Conservation (phyloP, 2,113 vertebrate species). For the Elephas maximus region DNA sequence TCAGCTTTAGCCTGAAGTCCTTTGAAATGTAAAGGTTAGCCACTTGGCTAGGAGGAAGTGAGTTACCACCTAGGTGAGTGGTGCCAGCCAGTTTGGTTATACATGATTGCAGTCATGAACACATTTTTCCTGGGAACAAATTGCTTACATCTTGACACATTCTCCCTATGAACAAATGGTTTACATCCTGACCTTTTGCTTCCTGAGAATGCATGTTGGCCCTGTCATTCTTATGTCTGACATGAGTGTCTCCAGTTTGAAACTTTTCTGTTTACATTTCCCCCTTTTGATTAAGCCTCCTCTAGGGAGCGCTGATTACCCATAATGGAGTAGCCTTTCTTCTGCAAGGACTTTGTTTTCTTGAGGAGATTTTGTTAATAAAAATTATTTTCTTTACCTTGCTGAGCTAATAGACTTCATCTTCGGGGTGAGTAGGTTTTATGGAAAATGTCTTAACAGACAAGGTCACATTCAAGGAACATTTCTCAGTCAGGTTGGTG, state of each 20-base stretch:
- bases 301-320: too few species aligned
- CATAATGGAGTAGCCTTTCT: too few species aligned
- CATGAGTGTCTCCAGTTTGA: background rate
- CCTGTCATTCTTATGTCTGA: background rate
- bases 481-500: too few species aligned
- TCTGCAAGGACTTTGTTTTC: too few species aligned
- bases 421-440: too few species aligned
- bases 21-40: background rate
- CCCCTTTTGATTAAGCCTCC: background rate
- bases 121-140: background rate
- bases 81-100: background rate
- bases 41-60: background rate
- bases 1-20: background rate
- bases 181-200: background rate
- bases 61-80: background rate
- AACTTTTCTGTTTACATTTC: background rate
- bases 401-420: too few species aligned
- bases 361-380: too few species aligned
- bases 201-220: background rate
- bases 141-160: background rate
- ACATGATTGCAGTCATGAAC: background rate
- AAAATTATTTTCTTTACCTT: too few species aligned
- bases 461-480: too few species aligned
- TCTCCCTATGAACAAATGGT: background rate
- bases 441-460: too few species aligned